Evolutionary conservation across 2,888 invertebrate genomes (phyloP), one percentile per base, ranked within the genome.

Genomic region (Nomada goodeniana): DNA sequence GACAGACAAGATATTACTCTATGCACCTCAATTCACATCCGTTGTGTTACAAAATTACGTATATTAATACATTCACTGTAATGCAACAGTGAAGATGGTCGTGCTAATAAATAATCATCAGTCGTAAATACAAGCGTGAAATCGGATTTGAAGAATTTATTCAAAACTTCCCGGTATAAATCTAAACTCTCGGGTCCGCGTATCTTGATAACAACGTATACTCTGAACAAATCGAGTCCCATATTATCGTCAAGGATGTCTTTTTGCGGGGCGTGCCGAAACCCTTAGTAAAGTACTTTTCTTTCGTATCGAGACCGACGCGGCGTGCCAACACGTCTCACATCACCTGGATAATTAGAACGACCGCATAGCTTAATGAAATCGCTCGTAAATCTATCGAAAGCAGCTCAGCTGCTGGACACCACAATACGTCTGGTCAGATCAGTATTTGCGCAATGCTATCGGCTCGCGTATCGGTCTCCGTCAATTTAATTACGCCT

Each of bases 401-500:
- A 76, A 80, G 79, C 74, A 67, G 61, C 53, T 18, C 52, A 57
- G 18, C 63, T 47, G 61, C 71, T 63, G 76, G 79, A 80, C 50
- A 84, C 57, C 67, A 79, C 87, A 85, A 86, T 89, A 64, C 72
- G 67, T 80, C 67, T 29, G 72, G 64, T 60, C 63, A 44, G 36
- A 61, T 69, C n/a, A 53, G 69, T 68, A 80, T 65, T 78, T 80
- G 71, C 65, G 80, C 83, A 70, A 75, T 81, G 74, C 76, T 86
- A 86, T 89, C 84, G 69, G 78, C 78, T 70, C 75, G 65, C 81
- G 70, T 89, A 86, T 89, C 86, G 80, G 75, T 42, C 70, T 73
- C 80, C 86, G 82, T 78, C 84, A 84, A 90, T 90, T 91, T 90
- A 91, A 91, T 91, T 91, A 89, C 84, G 77, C 73, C 67, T 80